Base-by-base conservation (phyloP, 2,113 vertebrate species). In the Leucopsar rothschildi region DNA sequence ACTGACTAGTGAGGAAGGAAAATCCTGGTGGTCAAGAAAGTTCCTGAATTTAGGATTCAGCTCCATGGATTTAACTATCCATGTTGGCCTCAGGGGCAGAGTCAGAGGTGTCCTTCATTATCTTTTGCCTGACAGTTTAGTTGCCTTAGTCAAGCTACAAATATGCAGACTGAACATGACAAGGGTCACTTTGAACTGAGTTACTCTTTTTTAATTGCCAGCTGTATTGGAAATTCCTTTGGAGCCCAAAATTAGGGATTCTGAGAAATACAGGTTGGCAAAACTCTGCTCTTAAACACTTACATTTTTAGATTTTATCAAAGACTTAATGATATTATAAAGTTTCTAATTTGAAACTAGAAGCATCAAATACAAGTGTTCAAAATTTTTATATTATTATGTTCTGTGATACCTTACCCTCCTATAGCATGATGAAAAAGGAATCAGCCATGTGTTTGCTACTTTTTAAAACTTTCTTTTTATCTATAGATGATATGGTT, bases 171-270 rank as follows among this genome's bases (percentile, higher is more conserved):
- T 55, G 57, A 85, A 78, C 37, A 57, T 31, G 50, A 31, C 52
- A 84, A 82, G 37, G 44, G 66, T 31, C 71, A 40, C 31, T 91
- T 56, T 81, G 52, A 75, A 82, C n/a, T 20, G n/a, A 63, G 16
- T 71, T 87, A 40, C 13, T 94, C 19, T 33, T 69, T 90, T 86
- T 78, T 88, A 88, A 70, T 79, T 86, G 40, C 31, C 27, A 78
- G 39, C 18, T 69, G 9, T 70, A 33, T 15, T 77, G 40, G 27
- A 59, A 83, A 40, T 49, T 60, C 28, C 29, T 82, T 69, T 40
- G 29, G 27, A 97, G 13, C n/a, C 76, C 55, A 78, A 65, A 72
- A 69, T 66, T 44, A 57, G 15, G 11, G 33, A 73, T 90, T 81
- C 45, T 84, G 57, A 72, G 33, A 86, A 55, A 81, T 40, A 49